phyloP scores from a whole-genome alignment of 2,888 invertebrate species.

The Epistrophe grossulariae region DNA sequence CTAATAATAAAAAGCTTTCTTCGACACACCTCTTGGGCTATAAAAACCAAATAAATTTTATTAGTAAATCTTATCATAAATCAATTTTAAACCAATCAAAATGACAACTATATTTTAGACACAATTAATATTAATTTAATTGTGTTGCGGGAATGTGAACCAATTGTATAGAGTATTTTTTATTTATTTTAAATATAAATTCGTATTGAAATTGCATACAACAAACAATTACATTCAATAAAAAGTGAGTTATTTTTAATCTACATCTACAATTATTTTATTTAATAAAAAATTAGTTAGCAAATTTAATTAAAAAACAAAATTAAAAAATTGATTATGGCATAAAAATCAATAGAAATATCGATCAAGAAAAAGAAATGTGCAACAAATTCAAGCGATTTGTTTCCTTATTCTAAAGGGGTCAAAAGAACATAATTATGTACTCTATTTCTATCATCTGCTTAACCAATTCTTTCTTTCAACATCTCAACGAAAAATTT shows the following conservation, averaged over 20 bases:
- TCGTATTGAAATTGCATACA: conserved; percentile 9
- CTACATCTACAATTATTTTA: not conserved
- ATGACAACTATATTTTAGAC: not conserved
- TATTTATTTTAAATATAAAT: conserved; percentile 23
- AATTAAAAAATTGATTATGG: too few species aligned
- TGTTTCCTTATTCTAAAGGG: too few species aligned
- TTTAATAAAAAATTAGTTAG: too few species aligned
- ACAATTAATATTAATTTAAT: not conserved
- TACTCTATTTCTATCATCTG: too few species aligned
- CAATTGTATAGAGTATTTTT: conserved; percentile 8
- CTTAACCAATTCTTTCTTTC: too few species aligned
- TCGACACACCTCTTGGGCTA: not conserved
- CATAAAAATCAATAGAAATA: too few species aligned
- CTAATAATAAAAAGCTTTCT: not conserved
- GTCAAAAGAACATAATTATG: too few species aligned
- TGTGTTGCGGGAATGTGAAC: not conserved
- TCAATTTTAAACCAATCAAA: conserved; percentile 8
- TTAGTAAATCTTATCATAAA: conserved; percentile 1
- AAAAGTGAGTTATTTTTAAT: not conserved
- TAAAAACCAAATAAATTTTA: conserved; percentile 13
- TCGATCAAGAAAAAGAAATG: too few species aligned
- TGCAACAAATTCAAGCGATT: too few species aligned
- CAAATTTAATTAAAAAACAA: too few species aligned
- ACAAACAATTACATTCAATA: conserved; percentile 26
- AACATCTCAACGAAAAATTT: too few species aligned